These are phyloP conservation scores for Microtus ochrogaster DNA, from an alignment of 2,113 vertebrate species.

Conservation along the genomic window DNA sequence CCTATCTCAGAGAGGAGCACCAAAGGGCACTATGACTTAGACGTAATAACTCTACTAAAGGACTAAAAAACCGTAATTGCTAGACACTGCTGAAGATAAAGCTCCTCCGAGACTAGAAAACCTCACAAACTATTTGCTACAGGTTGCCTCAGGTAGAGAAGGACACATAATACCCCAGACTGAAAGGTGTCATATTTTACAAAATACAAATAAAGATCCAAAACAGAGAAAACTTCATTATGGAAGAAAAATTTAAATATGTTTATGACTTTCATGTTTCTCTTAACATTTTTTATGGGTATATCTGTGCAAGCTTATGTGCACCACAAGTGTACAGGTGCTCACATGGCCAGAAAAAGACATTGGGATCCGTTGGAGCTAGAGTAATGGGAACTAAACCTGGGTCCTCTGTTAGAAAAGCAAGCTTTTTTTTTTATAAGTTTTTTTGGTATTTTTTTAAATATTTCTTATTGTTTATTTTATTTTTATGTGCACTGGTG, in stretches of 20 bases:
- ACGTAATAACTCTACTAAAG: neutral
- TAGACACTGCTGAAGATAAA: neutral
- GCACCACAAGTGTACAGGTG: neutral
- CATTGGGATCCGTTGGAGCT: neutral
- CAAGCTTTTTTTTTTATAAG: too few relatives aligned
- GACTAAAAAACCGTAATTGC: neutral
- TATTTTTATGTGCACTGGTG: too few relatives aligned
- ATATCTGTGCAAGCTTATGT: neutral
- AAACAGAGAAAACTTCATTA: constrained; percentile 7
- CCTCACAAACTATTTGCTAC: neutral
- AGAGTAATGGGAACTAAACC: neutral
- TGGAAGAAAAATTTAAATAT: constrained; percentile 1
- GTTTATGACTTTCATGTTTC: neutral
- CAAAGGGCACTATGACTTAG: neutral
- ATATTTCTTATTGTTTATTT: too few relatives aligned
- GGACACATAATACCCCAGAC: neutral
- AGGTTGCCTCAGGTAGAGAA: neutral
- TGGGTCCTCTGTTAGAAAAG: neutral
- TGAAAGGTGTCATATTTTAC: neutral
- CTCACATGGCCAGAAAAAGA: neutral
- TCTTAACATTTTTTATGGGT: neutral
- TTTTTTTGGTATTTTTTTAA: too few relatives aligned
- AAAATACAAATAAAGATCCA: neutral
- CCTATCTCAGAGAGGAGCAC: neutral
- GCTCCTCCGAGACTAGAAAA: neutral